A percentile compares a stretch with the other conserved stretches of the same genome.
These are phyloP conservation scores for Acanthacorydalis orientalis DNA, from an alignment of 2,888 invertebrate genomes.

Conservation along the genomic window DNA sequence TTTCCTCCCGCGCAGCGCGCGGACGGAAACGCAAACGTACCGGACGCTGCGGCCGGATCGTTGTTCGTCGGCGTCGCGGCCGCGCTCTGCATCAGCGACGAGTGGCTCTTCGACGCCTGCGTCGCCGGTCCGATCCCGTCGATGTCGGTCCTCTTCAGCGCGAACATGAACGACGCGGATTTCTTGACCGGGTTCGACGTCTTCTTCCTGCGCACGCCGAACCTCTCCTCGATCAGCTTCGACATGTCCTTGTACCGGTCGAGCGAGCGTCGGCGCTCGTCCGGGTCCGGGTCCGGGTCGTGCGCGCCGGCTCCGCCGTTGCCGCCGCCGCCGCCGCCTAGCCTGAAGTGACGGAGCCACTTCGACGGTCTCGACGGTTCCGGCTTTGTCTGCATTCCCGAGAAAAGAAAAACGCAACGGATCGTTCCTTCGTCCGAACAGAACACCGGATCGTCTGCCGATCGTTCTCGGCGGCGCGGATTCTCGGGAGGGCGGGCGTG, in stretches of 20 bases:
- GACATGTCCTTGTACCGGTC: conserved; percentile 57
- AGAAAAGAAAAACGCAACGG: too few species aligned
- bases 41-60: not conserved
- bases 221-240: conserved; percentile 48
- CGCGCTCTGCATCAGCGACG: conserved; percentile 4
- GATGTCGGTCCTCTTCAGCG: conserved; percentile 18
- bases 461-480: too few species aligned
- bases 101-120: conserved; percentile 3
- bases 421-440: too few species aligned
- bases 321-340: conserved; percentile 30
- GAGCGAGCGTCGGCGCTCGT: conserved; percentile 49
- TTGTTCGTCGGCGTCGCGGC: conserved; percentile 6
- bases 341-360: conserved; percentile 46
- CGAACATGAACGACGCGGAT: conserved; percentile 24
- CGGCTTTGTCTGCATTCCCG: too few species aligned
- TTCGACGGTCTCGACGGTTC: conserved; percentile 35
- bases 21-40: too few species aligned
- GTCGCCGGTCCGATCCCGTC: conserved; percentile 17
- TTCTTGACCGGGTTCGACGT: conserved; percentile 23
- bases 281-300: not conserved
- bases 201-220: conserved; percentile 26
- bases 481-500: too few species aligned
- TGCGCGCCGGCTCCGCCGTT: conserved; percentile 9
- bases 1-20: too few species aligned
- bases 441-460: too few species aligned